Percentiles rank a stretch among this genome's conserved stretches.
Conservation (phyloP, 2,888 invertebrate species). For the Spilarctia lutea region DNA sequence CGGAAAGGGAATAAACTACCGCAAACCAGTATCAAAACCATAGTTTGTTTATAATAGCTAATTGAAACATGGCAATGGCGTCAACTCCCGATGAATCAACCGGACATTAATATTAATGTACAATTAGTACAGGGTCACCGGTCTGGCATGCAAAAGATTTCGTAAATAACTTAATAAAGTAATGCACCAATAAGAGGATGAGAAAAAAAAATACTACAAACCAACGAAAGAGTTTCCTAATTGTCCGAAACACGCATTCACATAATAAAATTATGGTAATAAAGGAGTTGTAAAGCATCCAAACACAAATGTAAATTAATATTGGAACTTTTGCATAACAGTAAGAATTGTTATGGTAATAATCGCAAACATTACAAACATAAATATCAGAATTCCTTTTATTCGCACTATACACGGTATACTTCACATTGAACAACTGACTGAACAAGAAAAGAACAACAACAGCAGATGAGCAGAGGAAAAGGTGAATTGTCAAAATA, state of each 20-base stretch:
- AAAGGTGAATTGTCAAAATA: not conserved
- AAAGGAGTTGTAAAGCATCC: not conserved
- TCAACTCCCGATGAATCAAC: constrained; percentile 61
- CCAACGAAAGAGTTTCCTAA: constrained; percentile 36
- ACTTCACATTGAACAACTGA: not conserved
- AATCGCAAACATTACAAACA: constrained; percentile 10
- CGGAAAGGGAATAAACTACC: constrained; percentile 24
- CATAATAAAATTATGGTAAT: constrained; percentile 32
- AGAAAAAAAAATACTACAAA: constrained; percentile 30
- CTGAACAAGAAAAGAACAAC: not conserved
- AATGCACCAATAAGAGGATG: constrained; percentile 19
- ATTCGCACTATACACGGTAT: not conserved
- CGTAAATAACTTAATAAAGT: not conserved
- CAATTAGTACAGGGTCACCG: constrained; percentile 39
- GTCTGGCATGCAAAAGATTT: not conserved
- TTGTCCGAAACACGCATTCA: constrained; percentile 45
- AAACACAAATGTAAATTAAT: constrained; percentile 18
- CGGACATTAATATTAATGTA: constrained; percentile 33
- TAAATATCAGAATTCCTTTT: constrained; percentile 1
- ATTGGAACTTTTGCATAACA: constrained; percentile 1
- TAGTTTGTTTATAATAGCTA: constrained; percentile 55
- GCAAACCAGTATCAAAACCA: constrained; percentile 15
- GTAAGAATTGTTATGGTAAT: not conserved
- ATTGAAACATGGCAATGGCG: constrained; percentile 58
- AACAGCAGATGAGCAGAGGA: not conserved